A percentile compares a stretch with the other conserved stretches of the same genome.
phyloP scores from a whole-genome alignment of 2,113 vertebrate genomes.

The Candoia aspera region DNA sequence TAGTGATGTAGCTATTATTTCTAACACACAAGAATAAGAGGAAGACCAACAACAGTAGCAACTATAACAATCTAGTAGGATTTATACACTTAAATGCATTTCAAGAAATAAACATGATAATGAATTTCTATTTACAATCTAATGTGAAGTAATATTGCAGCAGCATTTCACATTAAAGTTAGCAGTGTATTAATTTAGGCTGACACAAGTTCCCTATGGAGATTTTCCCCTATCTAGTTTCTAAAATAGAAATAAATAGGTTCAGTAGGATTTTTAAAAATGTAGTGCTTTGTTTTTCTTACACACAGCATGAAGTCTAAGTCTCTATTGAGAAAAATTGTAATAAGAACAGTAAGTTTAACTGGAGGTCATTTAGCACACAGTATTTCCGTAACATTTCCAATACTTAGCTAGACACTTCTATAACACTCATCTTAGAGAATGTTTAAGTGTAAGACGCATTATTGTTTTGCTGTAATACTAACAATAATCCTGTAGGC shows the following conservation, averaged over 20 bases:
- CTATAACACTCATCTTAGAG: neutral
- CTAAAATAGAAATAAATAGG: neutral
- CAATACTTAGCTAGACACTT: neutral
- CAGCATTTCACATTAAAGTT: neutral
- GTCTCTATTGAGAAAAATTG: neutral
- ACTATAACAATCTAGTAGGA: neutral
- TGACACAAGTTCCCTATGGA: no score
- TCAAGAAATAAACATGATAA: neutral
- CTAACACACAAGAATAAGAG: neutral
- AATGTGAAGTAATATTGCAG: neutral
- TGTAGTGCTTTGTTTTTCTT: neutral
- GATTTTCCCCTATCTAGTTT: neutral
- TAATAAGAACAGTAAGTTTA: neutral
- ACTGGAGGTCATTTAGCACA: neutral
- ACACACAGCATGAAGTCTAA: neutral
- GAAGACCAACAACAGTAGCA: neutral
- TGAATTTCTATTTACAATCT: neutral
- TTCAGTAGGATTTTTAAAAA: neutral
- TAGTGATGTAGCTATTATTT: neutral
- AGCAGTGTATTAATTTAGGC: neutral
- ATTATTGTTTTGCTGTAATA: neutral
- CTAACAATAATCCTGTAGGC: neutral
- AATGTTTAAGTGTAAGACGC: neutral
- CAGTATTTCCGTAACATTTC: no score
- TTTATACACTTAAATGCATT: neutral